Percentiles rank a stretch among this genome's conserved stretches.
phyloP scores from a whole-genome alignment of 2,888 invertebrate species.

The Hetaerina titia region DNA sequence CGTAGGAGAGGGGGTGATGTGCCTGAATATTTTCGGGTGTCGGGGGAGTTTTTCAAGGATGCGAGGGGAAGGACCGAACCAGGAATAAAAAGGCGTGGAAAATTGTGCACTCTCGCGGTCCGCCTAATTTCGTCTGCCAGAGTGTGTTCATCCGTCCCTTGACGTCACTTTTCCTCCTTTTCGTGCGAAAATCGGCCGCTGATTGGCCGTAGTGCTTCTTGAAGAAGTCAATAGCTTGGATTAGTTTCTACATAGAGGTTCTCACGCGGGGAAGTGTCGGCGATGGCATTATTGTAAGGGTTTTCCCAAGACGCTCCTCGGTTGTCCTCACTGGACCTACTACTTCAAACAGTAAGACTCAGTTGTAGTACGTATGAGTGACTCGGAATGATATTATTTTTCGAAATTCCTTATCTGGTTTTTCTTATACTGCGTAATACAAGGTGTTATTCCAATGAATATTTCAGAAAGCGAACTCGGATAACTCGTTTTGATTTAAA shows the following conservation, averaged over 20 bases:
- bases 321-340: too few relatives aligned
- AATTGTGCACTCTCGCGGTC: neutral
- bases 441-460: too few relatives aligned
- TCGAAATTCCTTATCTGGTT: too few relatives aligned
- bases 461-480: too few relatives aligned
- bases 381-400: too few relatives aligned
- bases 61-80: conserved; percentile 49
- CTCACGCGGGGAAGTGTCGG: too few relatives aligned
- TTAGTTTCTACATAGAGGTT: neutral
- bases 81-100: neutral
- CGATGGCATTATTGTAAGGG: too few relatives aligned
- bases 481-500: too few relatives aligned
- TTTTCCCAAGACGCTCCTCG: too few relatives aligned
- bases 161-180: neutral
- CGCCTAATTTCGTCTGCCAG: neutral
- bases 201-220: neutral
- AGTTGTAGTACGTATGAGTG: too few relatives aligned
- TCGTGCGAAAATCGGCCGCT: neutral
- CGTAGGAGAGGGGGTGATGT: neutral
- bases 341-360: too few relatives aligned
- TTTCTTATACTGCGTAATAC: too few relatives aligned
- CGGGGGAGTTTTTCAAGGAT: conserved; percentile 33
- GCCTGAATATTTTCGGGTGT: conserved; percentile 25
- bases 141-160: neutral
- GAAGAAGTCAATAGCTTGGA: neutral